These are phyloP conservation scores for Micromussa lordhowensis DNA, from an alignment of 92 coral and sea anemone genomes.

Conservation along the genomic window DNA sequence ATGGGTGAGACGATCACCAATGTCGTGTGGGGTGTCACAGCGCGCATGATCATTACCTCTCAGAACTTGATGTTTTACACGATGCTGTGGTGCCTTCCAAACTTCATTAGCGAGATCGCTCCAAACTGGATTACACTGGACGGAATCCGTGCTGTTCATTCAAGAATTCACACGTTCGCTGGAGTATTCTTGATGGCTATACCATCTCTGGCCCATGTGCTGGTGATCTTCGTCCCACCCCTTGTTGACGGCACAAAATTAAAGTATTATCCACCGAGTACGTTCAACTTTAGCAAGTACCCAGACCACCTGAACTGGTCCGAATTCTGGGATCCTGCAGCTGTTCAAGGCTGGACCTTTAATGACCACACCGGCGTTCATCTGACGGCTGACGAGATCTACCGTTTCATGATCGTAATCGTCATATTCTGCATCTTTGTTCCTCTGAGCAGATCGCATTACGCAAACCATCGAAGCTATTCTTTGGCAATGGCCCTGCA, in stretches of 20 bases:
- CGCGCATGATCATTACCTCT: constrained; percentile 53
- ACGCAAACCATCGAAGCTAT: constrained; percentile 62
- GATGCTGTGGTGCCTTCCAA: constrained; percentile 52
- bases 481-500: constrained; percentile 62
- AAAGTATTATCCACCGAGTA: constrained; percentile 63
- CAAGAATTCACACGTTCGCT: constrained; percentile 49
- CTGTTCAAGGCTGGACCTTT: constrained; percentile 61
- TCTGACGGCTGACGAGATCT: constrained; percentile 66
- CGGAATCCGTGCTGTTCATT: constrained; percentile 53
- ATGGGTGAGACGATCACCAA: constrained; percentile 64
- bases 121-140: constrained; percentile 40
- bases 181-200: constrained; percentile 68
- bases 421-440: constrained; percentile 55
- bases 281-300: constrained; percentile 60
- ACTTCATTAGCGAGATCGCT: constrained; percentile 54
- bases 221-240: constrained; percentile 66
- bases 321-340: constrained; percentile 73
- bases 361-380: constrained; percentile 66
- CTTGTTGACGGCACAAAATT: constrained; percentile 64
- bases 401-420: constrained; percentile 54
- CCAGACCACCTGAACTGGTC: constrained; percentile 69
- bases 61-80: constrained; percentile 64
- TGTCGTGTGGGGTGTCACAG: constrained; percentile 67
- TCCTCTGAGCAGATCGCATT: constrained; percentile 62
- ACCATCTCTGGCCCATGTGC: constrained; percentile 68